Conservation (phyloP, 2,888 invertebrate species). For the Drosophila falleni region DNA sequence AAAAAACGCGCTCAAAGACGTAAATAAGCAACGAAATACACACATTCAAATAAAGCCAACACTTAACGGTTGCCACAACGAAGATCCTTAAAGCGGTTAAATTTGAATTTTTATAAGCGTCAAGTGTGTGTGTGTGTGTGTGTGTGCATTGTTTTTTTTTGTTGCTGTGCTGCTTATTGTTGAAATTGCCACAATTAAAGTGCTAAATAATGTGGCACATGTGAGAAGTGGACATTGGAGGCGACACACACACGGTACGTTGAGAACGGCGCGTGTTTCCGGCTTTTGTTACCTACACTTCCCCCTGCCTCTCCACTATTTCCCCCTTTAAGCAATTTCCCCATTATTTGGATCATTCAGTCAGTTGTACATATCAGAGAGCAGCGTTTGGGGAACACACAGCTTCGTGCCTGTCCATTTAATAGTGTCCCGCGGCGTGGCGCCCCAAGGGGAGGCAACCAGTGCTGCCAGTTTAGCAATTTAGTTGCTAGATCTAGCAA, state of each 20-base stretch:
- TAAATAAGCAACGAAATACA: constrained; percentile 2
- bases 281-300: neutral
- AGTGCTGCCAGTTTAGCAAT: too few species aligned
- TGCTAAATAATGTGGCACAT: constrained; percentile 44
- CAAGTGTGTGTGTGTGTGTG: constrained; percentile 11
- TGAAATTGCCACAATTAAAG: constrained; percentile 26
- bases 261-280: constrained; percentile 13
- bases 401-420: constrained; percentile 59
- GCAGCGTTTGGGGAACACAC: constrained; percentile 11
- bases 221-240: constrained; percentile 27
- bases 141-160: constrained; percentile 18
- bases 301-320: too few species aligned
- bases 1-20: constrained; percentile 21
- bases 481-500: too few species aligned
- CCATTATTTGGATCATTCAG: constrained; percentile 12
- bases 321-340: neutral
- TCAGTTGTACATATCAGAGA: constrained; percentile 24
- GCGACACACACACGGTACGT: constrained; percentile 31
- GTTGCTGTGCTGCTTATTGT: constrained; percentile 18
- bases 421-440: constrained; percentile 59
- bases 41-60: constrained; percentile 2
- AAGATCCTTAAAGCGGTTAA: constrained; percentile 18
- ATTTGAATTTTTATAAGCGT: constrained; percentile 20
- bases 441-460: neutral
- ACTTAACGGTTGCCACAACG: constrained; percentile 24